These are phyloP conservation scores for Anadara kagoshimensis DNA, from an alignment of 1,140 invertebrate species.

Conservation along the genomic window DNA sequence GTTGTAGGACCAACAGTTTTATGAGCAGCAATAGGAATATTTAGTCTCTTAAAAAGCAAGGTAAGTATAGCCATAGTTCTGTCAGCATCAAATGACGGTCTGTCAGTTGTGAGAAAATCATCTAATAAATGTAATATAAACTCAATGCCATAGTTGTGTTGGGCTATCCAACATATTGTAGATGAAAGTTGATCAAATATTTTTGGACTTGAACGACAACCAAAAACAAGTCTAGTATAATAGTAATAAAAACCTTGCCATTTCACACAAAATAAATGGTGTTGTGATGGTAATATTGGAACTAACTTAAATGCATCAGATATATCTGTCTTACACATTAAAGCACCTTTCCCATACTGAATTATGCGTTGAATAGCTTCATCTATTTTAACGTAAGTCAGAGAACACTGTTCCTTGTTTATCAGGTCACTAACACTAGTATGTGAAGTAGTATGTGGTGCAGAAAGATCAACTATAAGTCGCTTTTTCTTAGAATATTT, in stretches of 20 bases:
- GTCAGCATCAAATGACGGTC: neutral
- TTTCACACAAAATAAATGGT: constrained; percentile 22
- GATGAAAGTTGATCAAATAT: constrained; percentile 12
- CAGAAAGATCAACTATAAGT: constrained; percentile 21
- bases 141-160: constrained; percentile 1
- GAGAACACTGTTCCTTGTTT: constrained; percentile 27
- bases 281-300: constrained; percentile 14
- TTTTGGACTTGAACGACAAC: constrained; percentile 15
- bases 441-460: constrained; percentile 1
- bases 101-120: constrained; percentile 15
- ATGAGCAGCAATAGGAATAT: constrained; percentile 2
- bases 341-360: neutral
- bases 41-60: neutral
- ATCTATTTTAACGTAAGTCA: constrained; percentile 33
- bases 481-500: constrained; percentile 28
- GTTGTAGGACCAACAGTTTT: neutral
- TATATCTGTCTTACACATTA: constrained; percentile 35
- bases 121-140: constrained; percentile 23
- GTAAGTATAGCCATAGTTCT: neutral
- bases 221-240: constrained; percentile 26
- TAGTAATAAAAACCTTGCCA: constrained; percentile 23
- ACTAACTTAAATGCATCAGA: constrained; percentile 26
- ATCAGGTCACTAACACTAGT: constrained; percentile 32
- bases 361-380: constrained; percentile 34
- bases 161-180: constrained; percentile 22